phyloP scores from a whole-genome alignment of 2,113 vertebrate genomes.

The Ammodytes marinus region DNA sequence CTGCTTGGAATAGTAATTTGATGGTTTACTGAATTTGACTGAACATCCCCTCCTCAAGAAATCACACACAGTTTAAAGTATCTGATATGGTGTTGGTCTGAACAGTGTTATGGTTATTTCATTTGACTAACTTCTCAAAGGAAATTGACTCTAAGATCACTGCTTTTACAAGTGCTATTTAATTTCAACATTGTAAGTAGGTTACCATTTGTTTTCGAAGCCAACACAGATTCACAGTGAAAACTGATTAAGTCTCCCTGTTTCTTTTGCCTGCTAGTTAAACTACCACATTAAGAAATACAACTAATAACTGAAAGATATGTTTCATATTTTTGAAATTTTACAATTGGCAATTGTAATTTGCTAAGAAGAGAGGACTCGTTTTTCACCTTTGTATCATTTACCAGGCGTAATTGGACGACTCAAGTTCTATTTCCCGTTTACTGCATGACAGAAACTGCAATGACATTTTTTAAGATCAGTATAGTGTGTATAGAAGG shows the following conservation, averaged over 20 bases:
- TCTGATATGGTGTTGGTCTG: background rate
- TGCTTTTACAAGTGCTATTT: background rate
- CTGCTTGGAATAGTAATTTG: conserved; percentile 56
- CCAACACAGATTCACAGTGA: background rate
- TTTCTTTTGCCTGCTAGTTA: background rate
- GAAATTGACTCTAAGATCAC: background rate
- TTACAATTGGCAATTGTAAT: background rate
- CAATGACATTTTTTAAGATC: background rate
- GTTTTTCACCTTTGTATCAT: background rate
- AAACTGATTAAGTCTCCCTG: background rate
- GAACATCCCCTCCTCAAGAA: conserved; percentile 16
- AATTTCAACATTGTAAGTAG: background rate
- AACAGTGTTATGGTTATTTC: conserved; percentile 15
- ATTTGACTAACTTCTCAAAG: background rate
- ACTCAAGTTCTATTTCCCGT: background rate
- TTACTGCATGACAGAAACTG: background rate
- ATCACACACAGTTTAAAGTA: conserved; percentile 5
- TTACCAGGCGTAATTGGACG: background rate
- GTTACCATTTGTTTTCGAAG: background rate
- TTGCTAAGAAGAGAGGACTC: background rate
- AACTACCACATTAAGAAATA: background rate
- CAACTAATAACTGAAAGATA: background rate
- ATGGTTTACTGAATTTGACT: conserved; percentile 42
- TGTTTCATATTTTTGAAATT: background rate
- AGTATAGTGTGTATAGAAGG: background rate